These are phyloP conservation scores for Peromyscus eremicus DNA, from an alignment of 2,797 vertebrate species.

Conservation along the genomic window DNA sequence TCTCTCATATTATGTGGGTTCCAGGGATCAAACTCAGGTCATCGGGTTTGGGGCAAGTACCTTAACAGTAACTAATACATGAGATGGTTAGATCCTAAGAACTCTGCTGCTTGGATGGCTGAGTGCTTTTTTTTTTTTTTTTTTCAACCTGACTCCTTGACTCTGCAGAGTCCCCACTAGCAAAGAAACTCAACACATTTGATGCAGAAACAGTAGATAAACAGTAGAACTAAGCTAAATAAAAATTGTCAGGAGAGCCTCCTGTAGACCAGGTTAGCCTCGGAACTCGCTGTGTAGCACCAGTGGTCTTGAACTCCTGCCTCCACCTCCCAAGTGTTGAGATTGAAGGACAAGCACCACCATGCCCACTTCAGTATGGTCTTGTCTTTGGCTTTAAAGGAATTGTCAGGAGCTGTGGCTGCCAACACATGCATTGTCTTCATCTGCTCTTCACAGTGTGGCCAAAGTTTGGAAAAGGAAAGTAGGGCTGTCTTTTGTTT, in stretches of 20 bases:
- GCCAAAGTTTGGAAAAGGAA: neutral
- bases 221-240: neutral
- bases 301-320: neutral
- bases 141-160: neutral
- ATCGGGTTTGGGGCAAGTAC: too few relatives aligned
- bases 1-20: too few relatives aligned
- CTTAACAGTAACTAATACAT: neutral
- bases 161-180: neutral
- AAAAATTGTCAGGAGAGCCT: neutral
- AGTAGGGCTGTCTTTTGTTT: neutral
- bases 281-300: neutral
- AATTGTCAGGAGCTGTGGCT: neutral
- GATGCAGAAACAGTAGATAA: neutral
- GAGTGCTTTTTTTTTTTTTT: neutral
- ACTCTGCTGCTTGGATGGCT: neutral
- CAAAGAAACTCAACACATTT: neutral
- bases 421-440: neutral
- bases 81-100: neutral
- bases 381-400: neutral
- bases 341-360: neutral
- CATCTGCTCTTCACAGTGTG: neutral
- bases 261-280: neutral
- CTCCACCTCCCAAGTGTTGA: neutral
- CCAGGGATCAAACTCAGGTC: too few relatives aligned
- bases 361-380: neutral